A percentile compares a stretch with the other conserved stretches of the same genome.
These are phyloP conservation scores for Gnatocerus cornutus DNA, from an alignment of 2,888 invertebrate species.

Conservation along the genomic window DNA sequence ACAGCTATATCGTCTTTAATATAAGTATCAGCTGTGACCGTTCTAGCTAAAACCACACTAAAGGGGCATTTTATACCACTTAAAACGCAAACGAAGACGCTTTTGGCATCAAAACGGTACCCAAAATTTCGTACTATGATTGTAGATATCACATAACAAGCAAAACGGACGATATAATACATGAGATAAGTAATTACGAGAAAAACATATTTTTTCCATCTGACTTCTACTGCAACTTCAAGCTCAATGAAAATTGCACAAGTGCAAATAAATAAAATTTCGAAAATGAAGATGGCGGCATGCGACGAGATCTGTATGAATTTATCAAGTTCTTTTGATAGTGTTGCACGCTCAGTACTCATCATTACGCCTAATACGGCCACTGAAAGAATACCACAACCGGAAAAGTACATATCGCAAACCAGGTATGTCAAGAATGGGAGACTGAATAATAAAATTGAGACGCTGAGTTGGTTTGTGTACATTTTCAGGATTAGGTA, in stretches of 20 bases:
- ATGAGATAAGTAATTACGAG: not conserved
- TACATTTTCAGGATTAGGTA: not conserved
- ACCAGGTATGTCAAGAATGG: conserved; percentile 2
- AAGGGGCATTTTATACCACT: conserved; percentile 1
- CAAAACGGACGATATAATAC: not conserved
- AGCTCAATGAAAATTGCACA: not conserved
- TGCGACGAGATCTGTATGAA: not conserved
- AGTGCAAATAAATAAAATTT: not conserved
- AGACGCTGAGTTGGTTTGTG: not conserved
- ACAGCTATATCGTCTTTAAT: too few species aligned
- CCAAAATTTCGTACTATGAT: not conserved
- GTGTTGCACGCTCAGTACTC: conserved; percentile 14
- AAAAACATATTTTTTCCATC: not conserved
- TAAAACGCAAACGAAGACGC: not conserved
- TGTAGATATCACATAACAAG: not conserved
- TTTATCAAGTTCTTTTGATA: not conserved
- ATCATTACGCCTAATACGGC: not conserved
- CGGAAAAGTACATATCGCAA: not conserved
- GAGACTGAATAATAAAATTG: not conserved
- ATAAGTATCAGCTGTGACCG: too few species aligned
- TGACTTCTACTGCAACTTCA: not conserved
- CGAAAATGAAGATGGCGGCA: not conserved
- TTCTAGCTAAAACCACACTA: not conserved
- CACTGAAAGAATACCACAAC: not conserved
- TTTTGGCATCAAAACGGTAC: not conserved